These are phyloP conservation scores for Pantherophis alleghaniensis DNA, from an alignment of 2,797 vertebrate genomes.

Conservation along the genomic window DNA sequence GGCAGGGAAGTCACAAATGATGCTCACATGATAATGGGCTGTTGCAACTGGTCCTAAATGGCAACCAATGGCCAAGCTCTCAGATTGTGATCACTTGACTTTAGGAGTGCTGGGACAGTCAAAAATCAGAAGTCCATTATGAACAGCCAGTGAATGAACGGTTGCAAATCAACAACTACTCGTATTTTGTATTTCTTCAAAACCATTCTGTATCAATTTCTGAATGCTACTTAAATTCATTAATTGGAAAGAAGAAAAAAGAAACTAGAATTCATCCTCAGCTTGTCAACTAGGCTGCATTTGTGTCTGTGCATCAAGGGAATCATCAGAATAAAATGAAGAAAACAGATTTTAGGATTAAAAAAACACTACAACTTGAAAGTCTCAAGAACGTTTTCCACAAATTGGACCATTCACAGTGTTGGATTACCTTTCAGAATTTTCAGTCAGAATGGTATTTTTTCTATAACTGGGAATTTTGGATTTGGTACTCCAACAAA, in stretches of 20 bases:
- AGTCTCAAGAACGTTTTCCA: not conserved
- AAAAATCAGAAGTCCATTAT: not conserved
- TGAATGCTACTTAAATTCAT: not conserved
- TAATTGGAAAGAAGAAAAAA: not conserved
- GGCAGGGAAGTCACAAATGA: not conserved
- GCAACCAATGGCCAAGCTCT: not conserved
- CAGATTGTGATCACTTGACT: not conserved
- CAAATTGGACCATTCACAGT: not conserved
- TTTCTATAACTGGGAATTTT: not conserved
- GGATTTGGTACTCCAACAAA: not conserved
- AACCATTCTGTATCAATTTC: not conserved
- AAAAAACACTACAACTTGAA: accelerated
- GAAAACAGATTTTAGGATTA: not conserved
- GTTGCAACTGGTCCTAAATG: not conserved
- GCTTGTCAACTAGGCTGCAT: not conserved
- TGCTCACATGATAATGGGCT: not conserved
- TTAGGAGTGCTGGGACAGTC: not conserved
- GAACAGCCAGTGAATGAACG: not conserved
- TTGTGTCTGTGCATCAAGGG: not conserved
- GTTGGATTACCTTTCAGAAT: not conserved
- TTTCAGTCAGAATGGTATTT: not conserved
- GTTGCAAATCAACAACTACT: not conserved
- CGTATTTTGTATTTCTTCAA: not conserved
- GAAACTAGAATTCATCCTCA: not conserved
- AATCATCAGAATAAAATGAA: not conserved